Base-by-base conservation (phyloP, 2,113 vertebrate genomes). In the Rhea pennata region DNA sequence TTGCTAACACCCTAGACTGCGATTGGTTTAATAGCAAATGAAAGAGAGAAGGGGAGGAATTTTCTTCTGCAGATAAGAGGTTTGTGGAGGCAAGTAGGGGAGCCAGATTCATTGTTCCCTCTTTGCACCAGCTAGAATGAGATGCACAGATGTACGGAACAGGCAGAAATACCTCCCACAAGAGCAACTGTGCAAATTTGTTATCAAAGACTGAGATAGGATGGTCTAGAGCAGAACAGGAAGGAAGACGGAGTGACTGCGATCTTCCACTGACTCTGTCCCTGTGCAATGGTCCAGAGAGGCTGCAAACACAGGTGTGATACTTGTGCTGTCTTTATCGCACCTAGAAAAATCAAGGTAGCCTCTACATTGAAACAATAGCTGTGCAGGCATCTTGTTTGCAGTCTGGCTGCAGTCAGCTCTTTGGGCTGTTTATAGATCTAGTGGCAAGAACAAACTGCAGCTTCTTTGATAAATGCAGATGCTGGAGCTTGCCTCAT, bases 391-490 rank as follows among this genome's bases (percentile, higher is more conserved):
- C 50, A 76, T 54, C 80, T 93, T 0, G 0, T 92, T 59, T 87
- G 67, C 84, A 93, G 81, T 66, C 92, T 87, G 84, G 50, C 77
- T 95, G 58, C 67, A 81, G 50, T 71, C 92, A 85, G 66, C 10
- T 92, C 66, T 87, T 16, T 8, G 86, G n/a, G 77, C 81, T 91
- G 70, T 39, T 50, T 70, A 40, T 84, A 92, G 73, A 93, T 87
- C 66, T 82, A 76, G 70, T 59, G 74, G 88, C 74, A 92, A 94
- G 84, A 97, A 82, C 87, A 87, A 95, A 74, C 89, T 89, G 89
- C 95, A 80, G 78, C 64, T 91, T 74, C 87, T 92, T 90, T 95
- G 88, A 96, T 87, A 94, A 95, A 93, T 93, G 91, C 91, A 96
- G 84, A 92, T 96, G 62, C 86, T 65, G 50, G 53, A 82, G 50